Conservation (phyloP, 2,113 vertebrate genomes). For the Aspiorhynchus laticeps region DNA sequence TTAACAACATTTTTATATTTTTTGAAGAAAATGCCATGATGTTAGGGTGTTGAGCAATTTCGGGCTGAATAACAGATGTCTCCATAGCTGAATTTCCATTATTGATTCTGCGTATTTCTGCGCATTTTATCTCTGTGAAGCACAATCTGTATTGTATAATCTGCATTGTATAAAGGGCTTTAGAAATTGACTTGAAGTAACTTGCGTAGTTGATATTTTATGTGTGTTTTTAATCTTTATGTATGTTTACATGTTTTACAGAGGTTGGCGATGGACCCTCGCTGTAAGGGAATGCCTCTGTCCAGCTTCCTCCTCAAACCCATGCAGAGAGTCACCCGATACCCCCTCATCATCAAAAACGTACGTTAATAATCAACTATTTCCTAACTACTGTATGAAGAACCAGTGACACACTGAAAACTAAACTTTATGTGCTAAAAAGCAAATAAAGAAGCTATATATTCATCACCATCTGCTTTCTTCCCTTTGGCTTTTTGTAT, state of each 20-base stretch:
- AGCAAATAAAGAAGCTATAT: neutral
- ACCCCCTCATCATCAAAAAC: slow-evolving; percentile 98
- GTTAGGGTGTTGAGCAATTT: neutral
- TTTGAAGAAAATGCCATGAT: neutral
- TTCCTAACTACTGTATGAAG: neutral
- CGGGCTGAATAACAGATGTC: no score
- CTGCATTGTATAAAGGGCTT: neutral
- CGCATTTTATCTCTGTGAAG: no score
- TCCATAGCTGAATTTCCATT: no score
- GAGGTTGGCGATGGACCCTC: slow-evolving; percentile 96
- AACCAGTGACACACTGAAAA: slow-evolving; percentile 3
- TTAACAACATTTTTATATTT: neutral
- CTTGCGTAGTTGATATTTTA: neutral
- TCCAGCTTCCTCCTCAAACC: slow-evolving; percentile 98
- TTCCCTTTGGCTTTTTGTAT: neutral
- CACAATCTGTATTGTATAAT: neutral
- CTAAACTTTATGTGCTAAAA: neutral
- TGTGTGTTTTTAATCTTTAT: neutral
- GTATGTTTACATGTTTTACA: slow-evolving; percentile 64
- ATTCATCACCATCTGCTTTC: neutral
- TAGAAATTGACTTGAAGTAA: neutral
- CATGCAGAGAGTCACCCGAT: slow-evolving; percentile 98
- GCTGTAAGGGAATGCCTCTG: slow-evolving; percentile 98
- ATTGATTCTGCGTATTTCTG: no score
- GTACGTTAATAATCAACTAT: slow-evolving; percentile 71